phyloP scores from a whole-genome alignment of 2,797 vertebrate species.

The Delichon dasypus region DNA sequence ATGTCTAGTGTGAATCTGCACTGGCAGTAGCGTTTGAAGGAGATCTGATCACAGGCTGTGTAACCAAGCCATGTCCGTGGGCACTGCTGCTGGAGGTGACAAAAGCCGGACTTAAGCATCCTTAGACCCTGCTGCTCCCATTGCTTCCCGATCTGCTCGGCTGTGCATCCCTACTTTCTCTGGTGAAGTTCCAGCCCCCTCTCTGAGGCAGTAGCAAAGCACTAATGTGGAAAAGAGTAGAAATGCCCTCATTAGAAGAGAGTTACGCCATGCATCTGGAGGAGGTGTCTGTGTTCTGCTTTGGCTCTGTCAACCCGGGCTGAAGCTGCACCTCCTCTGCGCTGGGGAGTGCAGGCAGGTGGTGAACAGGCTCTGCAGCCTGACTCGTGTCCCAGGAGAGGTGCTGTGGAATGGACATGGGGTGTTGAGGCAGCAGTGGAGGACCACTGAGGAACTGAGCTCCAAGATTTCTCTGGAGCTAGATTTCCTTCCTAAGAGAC shows the following conservation, averaged over 20 bases:
- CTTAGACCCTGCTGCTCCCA: neutral
- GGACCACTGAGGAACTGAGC: neutral
- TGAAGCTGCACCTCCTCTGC: neutral
- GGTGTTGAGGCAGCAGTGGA: neutral
- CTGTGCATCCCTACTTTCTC: neutral
- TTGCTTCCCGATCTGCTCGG: neutral
- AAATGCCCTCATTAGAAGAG: neutral
- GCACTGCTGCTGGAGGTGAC: neutral
- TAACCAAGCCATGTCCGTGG: neutral
- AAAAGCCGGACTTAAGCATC: neutral
- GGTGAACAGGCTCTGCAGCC: neutral
- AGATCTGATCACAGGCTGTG: neutral
- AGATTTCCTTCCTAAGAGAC: neutral
- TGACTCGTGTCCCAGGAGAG: rapidly evolving
- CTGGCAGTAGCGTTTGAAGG: neutral
- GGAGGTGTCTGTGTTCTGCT: neutral
- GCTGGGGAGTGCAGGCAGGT: neutral
- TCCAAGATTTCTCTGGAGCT: neutral
- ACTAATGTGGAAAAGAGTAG: neutral
- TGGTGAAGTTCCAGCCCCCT: neutral
- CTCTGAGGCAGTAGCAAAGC: neutral
- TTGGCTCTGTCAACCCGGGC: neutral
- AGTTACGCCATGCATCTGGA: neutral
- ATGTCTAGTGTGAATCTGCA: neutral
- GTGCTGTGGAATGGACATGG: neutral